A percentile compares a stretch with the other conserved stretches of the same genome.
phyloP scores from a whole-genome alignment of 1,140 invertebrate genomes.

The Vanessa atalanta region DNA sequence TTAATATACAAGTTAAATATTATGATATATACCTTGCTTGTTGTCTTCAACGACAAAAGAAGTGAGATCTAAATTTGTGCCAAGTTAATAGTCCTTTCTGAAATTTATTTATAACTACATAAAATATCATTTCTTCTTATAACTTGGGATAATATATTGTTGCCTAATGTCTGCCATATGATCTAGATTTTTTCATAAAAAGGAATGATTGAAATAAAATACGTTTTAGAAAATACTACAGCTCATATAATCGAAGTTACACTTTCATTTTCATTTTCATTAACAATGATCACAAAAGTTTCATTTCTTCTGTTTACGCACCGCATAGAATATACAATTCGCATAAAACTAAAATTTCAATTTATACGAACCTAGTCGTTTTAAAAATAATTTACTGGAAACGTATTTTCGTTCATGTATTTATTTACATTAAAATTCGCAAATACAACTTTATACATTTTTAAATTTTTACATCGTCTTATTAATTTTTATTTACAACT shows the following conservation, averaged over 20 bases:
- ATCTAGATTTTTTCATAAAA: not conserved
- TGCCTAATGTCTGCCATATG: no score
- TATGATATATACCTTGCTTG: no score
- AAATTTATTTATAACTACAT: no score
- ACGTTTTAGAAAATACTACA: constrained; percentile 75
- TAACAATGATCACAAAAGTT: constrained; percentile 79
- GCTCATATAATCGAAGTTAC: constrained; percentile 79
- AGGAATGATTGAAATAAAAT: constrained; percentile 48
- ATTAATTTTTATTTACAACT: constrained; percentile 56
- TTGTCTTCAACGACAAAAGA: no score
- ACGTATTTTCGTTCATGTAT: constrained; percentile 51
- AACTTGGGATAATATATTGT: no score
- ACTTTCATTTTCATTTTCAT: constrained; percentile 78
- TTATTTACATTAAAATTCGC: constrained; percentile 76
- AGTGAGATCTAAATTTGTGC: no score
- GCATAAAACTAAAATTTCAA: constrained; percentile 65
- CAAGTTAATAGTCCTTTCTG: no score
- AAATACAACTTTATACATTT: constrained; percentile 70
- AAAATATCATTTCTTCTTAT: no score
- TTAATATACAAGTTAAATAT: no score
- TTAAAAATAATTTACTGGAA: constrained; percentile 73
- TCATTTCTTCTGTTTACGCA: constrained; percentile 68
- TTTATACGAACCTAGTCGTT: constrained; percentile 63
- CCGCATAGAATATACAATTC: constrained; percentile 71
- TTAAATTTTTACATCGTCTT: constrained; percentile 61